Conservation (phyloP, 2,888 invertebrate species). For the Chromoteleia sp. region DNA sequence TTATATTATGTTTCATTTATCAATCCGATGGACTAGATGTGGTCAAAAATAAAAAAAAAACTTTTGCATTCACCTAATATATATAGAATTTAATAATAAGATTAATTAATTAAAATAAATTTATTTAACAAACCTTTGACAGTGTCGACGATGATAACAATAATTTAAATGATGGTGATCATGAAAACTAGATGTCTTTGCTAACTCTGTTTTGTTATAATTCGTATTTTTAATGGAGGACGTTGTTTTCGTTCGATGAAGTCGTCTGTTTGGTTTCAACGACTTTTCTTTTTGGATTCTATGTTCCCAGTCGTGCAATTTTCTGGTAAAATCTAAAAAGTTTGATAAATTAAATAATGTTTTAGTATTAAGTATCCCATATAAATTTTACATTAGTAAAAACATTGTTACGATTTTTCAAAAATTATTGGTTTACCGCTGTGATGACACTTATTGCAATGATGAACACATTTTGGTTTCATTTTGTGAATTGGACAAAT, state of each 20-base stretch:
- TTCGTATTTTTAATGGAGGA: constrained; percentile 21
- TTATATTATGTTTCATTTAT: too few relatives aligned
- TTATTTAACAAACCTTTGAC: constrained; percentile 11
- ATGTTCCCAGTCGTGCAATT: constrained; percentile 29
- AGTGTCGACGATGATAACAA: constrained; percentile 11
- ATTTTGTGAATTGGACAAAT: background rate
- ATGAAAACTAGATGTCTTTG: constrained; percentile 20
- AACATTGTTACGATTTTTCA: too few relatives aligned
- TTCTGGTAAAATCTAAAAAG: constrained; percentile 40
- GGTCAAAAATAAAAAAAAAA: too few relatives aligned
- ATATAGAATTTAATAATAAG: background rate
- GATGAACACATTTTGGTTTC: constrained; percentile 11
- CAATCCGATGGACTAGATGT: too few relatives aligned
- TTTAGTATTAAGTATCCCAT: too few relatives aligned
- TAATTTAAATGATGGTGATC: constrained; percentile 17
- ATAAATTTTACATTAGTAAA: too few relatives aligned
- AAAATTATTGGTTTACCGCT: constrained; percentile 20
- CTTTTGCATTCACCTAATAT: too few relatives aligned
- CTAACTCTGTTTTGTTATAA: constrained; percentile 13
- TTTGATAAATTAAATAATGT: background rate
- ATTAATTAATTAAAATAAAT: too few relatives aligned
- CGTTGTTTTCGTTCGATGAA: constrained; percentile 22
- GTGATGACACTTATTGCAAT: constrained; percentile 36
- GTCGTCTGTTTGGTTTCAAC: constrained; percentile 4
- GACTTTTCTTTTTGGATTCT: constrained; percentile 26